Evolutionary conservation across 2,113 vertebrate genomes (phyloP).

Genomic region (Pelecanoides urinatrix): DNA sequence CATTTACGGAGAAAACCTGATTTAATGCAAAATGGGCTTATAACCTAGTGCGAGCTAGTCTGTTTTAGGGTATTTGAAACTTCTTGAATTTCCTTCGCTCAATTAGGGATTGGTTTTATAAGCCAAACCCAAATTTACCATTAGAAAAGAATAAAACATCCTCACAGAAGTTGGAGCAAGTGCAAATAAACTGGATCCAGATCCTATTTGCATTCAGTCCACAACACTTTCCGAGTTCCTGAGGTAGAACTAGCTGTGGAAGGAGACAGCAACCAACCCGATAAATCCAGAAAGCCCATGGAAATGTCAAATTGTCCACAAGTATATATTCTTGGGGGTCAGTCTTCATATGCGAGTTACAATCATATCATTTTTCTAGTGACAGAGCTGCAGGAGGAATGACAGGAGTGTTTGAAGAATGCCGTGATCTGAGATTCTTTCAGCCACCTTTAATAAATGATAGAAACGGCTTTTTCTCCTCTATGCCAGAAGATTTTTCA

Average conservation of each 20-base stretch:
- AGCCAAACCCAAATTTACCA: background rate
- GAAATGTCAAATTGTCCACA: background rate
- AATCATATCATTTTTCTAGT: background rate
- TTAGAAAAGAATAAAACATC: background rate
- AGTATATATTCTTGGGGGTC: background rate
- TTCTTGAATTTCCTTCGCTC: background rate
- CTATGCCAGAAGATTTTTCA: background rate
- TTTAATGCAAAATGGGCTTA: constrained; percentile 55
- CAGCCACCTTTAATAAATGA: constrained; percentile 38
- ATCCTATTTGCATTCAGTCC: background rate
- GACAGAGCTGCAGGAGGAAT: background rate
- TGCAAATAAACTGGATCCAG: background rate
- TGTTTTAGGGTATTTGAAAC: constrained; percentile 11
- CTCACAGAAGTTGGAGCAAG: background rate
- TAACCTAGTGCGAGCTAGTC: background rate
- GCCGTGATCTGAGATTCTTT: background rate
- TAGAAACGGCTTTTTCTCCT: background rate
- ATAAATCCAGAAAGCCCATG: background rate
- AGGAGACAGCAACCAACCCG: background rate
- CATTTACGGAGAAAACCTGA: constrained; percentile 38
- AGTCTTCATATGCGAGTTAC: background rate
- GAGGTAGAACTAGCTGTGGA: background rate
- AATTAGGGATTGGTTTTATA: constrained; percentile 11
- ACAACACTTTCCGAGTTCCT: fast-evolving
- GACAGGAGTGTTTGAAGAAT: background rate